Evolutionary conservation across 1,140 invertebrate species (phyloP).

Genomic region (Penaeus indicus): DNA sequence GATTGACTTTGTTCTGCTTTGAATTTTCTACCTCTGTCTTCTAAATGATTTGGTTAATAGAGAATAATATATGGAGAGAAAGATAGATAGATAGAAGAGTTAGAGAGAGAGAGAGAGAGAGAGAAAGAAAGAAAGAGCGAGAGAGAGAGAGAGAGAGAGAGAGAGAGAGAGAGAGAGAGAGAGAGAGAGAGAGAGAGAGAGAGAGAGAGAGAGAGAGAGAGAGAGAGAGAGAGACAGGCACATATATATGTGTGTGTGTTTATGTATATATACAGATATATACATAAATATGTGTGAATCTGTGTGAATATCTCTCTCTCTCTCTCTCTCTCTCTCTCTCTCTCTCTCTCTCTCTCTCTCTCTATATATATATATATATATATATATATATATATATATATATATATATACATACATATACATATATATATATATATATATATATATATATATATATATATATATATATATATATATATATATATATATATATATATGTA

Average conservation of each 20-base stretch:
- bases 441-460: conserved; percentile 9
- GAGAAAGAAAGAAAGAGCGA: conserved; percentile 1
- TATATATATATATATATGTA: background rate
- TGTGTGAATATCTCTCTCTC: too few species aligned
- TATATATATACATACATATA: background rate
- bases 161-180: too few species aligned
- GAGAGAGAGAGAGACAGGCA: too few species aligned
- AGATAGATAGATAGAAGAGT: too few species aligned
- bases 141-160: background rate
- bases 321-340: background rate
- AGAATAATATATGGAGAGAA: too few species aligned
- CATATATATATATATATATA: background rate
- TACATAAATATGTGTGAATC: too few species aligned
- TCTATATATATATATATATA: conserved; percentile 26
- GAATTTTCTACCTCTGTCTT: too few species aligned
- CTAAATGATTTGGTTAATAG: too few species aligned
- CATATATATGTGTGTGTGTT: too few species aligned
- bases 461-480: background rate
- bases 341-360: conserved; percentile 19
- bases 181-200: conserved; percentile 12
- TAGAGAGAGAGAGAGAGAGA: conserved; percentile 25
- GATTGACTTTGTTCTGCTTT: too few species aligned
- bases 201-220: background rate
- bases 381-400: conserved; percentile 7
- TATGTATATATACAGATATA: too few species aligned